These are phyloP conservation scores for Peromyscus maniculatus DNA, from an alignment of 2,113 vertebrate species.

Conservation along the genomic window DNA sequence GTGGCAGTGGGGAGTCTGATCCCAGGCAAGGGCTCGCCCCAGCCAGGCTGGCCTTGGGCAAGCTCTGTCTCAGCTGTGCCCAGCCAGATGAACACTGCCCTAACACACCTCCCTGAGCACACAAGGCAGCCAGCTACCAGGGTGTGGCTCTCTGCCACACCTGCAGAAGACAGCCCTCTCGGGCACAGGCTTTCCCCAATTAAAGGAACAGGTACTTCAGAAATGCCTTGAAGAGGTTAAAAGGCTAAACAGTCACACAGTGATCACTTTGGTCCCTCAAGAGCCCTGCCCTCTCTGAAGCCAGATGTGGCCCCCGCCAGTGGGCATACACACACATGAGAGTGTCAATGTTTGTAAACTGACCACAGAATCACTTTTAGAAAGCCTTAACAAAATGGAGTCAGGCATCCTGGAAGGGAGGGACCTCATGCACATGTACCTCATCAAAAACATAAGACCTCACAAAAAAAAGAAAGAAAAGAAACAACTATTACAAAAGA, in stretches of 20 bases:
- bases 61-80: not conserved
- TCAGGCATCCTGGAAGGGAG: not conserved
- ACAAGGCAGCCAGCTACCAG: not conserved
- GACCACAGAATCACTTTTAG: not conserved
- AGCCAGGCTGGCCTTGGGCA: not conserved
- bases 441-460: not conserved
- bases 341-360: not conserved
- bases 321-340: fast-evolving
- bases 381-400: not conserved
- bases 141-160: not conserved
- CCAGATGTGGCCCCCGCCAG: not conserved
- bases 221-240: not conserved
- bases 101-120: not conserved
- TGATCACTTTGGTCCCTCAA: not conserved
- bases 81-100: not conserved
- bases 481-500: not conserved
- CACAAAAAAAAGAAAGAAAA: not conserved
- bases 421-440: not conserved
- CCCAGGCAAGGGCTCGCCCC: not conserved
- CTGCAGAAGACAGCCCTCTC: not conserved
- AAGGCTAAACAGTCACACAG: not conserved
- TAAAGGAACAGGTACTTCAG: not conserved
- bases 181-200: not conserved
- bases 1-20: not conserved
- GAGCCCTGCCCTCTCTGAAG: not conserved